Conservation (phyloP, 92 coral and sea anemone genomes). For the Zoanthus gigantus region DNA sequence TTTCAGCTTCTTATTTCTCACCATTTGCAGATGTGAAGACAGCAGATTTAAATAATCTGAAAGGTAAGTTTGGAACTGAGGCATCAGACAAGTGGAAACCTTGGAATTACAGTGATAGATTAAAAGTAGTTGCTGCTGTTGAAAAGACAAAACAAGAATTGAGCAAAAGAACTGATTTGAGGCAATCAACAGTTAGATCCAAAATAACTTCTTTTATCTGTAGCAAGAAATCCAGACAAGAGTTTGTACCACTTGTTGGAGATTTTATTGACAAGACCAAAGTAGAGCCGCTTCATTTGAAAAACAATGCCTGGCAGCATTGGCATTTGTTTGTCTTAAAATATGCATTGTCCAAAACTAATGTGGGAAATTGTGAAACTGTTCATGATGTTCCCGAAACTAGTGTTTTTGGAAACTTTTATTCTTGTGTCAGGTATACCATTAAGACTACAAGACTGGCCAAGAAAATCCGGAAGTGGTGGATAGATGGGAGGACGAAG, state of each 20-base stretch:
- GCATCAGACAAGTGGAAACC: conserved; percentile 52
- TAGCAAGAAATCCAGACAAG: background rate
- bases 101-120: conserved; percentile 15
- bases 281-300: background rate
- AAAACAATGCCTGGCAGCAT: conserved; percentile 8
- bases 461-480: background rate
- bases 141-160: conserved; percentile 3
- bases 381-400: background rate
- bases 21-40: conserved; percentile 7
- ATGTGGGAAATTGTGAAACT: conserved; percentile 20
- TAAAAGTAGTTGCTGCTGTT: conserved; percentile 35
- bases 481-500: background rate
- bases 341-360: background rate
- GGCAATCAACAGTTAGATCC: background rate
- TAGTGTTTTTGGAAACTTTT: background rate
- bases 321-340: background rate
- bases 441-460: background rate
- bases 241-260: conserved; percentile 2
- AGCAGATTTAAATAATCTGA: background rate
- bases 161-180: background rate
- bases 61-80: conserved; percentile 28
- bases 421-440: background rate
- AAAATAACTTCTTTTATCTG: conserved; percentile 6
- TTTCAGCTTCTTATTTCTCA: background rate
- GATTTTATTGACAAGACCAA: background rate